A percentile compares a stretch with the other conserved stretches of the same genome.
These are phyloP conservation scores for Coboldia fuscipes DNA, from an alignment of 1,140 invertebrate species.

Conservation along the genomic window DNA sequence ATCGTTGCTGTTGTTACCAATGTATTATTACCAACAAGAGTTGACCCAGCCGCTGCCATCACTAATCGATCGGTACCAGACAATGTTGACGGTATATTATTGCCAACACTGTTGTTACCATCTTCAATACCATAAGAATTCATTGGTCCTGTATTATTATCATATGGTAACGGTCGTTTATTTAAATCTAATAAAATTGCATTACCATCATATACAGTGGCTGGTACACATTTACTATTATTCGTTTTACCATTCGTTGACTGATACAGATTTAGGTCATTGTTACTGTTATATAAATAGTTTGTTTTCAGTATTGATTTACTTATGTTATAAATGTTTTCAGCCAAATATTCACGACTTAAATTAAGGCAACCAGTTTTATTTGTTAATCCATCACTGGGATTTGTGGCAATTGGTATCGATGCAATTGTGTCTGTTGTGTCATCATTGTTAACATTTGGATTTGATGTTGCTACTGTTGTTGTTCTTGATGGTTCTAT, in stretches of 20 bases:
- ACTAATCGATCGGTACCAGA: neutral
- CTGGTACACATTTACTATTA: neutral
- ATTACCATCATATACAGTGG: neutral
- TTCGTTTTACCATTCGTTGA: neutral
- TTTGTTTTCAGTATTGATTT: constrained; percentile 1
- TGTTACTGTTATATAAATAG: neutral
- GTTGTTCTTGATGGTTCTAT: no score
- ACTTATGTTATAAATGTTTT: constrained; percentile 3
- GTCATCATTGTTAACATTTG: neutral
- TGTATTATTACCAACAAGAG: neutral
- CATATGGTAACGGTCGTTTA: neutral
- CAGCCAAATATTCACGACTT: constrained; percentile 2
- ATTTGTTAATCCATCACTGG: neutral
- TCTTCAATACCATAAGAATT: neutral
- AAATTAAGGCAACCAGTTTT: neutral
- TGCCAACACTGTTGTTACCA: neutral
- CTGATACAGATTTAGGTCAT: no score
- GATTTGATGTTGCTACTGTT: neutral
- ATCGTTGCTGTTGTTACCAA: neutral
- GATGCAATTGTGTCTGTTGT: neutral
- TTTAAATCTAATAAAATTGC: neutral
- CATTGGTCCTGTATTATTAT: neutral
- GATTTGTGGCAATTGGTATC: neutral
- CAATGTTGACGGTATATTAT: neutral
- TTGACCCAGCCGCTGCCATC: neutral